Evolutionary conservation across 2,797 vertebrate species (phyloP).

Genomic region (Epinephelus malabaricus): DNA sequence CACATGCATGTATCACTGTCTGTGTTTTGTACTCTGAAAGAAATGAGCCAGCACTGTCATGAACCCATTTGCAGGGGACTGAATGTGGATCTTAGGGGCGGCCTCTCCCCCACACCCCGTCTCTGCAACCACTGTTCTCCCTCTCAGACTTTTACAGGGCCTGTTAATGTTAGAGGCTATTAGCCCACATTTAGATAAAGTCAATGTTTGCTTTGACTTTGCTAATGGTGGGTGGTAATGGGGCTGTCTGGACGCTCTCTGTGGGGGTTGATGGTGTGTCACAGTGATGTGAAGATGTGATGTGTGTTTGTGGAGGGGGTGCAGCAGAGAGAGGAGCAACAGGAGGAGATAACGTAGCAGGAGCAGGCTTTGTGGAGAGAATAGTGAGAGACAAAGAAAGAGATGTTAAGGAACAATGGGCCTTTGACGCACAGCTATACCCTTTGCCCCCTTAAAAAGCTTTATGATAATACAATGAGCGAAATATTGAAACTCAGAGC

Average conservation of each 20-base stretch:
- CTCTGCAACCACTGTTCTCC: conserved; percentile 14
- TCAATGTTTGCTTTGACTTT: conserved; percentile 80
- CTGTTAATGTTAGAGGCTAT: conserved; percentile 73
- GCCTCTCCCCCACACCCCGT: not conserved
- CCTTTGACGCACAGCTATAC: not conserved
- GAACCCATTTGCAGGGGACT: conserved; percentile 6
- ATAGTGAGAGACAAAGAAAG: not conserved
- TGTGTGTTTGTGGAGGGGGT: conserved; percentile 53
- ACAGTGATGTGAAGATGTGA: conserved; percentile 38
- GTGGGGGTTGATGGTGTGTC: conserved; percentile 56
- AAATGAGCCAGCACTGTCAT: not conserved
- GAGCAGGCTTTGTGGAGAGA: conserved; percentile 32
- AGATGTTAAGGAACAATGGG: conserved; percentile 1
- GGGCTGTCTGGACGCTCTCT: conserved; percentile 67
- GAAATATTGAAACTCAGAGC: not conserved
- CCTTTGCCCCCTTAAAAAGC: no score
- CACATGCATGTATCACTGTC: not conserved
- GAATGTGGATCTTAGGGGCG: not conserved
- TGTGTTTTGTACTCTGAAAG: not conserved
- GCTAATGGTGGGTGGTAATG: conserved; percentile 69
- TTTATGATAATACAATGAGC: no score
- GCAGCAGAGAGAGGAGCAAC: conserved; percentile 26
- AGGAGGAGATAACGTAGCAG: conserved; percentile 45
- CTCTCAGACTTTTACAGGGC: conserved; percentile 64
- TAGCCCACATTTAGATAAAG: conserved; percentile 79